Percentiles rank a stretch among this genome's conserved stretches.
Conservation (phyloP, 2,113 vertebrate genomes). For the Morphnarchus princeps region DNA sequence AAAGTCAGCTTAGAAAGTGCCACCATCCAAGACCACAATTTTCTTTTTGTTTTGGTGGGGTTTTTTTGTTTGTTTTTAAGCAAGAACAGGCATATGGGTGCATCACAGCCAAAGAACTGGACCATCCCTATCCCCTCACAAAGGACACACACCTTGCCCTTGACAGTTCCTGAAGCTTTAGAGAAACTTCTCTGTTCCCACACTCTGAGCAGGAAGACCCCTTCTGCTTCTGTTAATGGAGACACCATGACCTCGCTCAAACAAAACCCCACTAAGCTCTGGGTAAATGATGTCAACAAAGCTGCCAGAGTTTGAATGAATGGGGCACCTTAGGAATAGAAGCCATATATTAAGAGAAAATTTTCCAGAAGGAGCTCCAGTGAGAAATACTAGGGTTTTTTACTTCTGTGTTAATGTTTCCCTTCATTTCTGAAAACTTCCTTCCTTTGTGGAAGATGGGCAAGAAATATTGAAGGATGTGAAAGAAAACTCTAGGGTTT, state of each 20-base stretch:
- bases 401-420: neutral
- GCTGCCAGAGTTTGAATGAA: neutral
- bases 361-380: neutral
- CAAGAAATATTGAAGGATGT: neutral
- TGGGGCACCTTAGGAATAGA: neutral
- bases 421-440: neutral
- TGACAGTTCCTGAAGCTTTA: neutral
- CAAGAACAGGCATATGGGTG: neutral
- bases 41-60: neutral
- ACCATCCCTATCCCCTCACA: neutral
- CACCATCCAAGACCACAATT: neutral
- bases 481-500: neutral
- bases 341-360: neutral
- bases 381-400: neutral
- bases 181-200: neutral
- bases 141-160: neutral
- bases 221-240: neutral
- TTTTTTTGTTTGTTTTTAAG: neutral
- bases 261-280: neutral
- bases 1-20: neutral
- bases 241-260: neutral
- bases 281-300: neutral
- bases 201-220: neutral
- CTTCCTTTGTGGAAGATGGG: neutral
- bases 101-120: neutral